phyloP scores from a whole-genome alignment of 1,140 invertebrate genomes.

The Dreissena rostriformis region DNA sequence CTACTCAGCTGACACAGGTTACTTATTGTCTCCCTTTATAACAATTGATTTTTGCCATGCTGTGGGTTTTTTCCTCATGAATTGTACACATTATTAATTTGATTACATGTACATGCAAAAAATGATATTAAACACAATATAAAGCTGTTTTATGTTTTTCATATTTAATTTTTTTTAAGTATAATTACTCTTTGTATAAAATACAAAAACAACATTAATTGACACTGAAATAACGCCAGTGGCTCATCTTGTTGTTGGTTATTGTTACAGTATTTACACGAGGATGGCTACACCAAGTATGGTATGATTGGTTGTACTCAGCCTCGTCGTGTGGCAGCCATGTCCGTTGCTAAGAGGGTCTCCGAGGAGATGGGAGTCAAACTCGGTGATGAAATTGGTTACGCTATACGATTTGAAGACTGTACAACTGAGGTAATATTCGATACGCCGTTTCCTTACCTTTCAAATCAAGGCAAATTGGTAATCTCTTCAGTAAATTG shows the following conservation, averaged over 20 bases:
- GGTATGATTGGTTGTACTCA: slow-evolving; percentile 98
- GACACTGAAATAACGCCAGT: neutral
- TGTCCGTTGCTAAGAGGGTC: slow-evolving; percentile 99
- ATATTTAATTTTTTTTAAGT: no score
- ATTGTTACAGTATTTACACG: slow-evolving; percentile 90
- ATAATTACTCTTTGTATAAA: no score
- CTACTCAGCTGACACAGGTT: slow-evolving; percentile 97
- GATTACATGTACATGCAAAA: no score
- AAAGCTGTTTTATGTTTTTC: no score
- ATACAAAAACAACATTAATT: neutral
- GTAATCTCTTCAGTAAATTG: no score
- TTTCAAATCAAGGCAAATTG: no score
- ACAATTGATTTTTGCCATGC: no score
- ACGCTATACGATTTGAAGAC: slow-evolving; percentile 99
- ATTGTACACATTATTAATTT: no score
- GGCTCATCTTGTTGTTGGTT: neutral
- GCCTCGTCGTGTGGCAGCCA: slow-evolving; percentile 97
- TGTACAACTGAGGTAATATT: slow-evolving; percentile 92
- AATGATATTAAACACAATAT: no score
- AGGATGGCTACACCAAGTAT: slow-evolving; percentile 96
- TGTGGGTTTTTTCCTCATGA: no score
- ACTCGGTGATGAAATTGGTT: slow-evolving; percentile 92
- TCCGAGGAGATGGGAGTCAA: slow-evolving; percentile 98
- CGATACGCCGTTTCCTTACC: no score
- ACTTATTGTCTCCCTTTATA: no score